Base-by-base conservation (phyloP, 2,797 vertebrate species). In the Malacoctenus gilli region DNA sequence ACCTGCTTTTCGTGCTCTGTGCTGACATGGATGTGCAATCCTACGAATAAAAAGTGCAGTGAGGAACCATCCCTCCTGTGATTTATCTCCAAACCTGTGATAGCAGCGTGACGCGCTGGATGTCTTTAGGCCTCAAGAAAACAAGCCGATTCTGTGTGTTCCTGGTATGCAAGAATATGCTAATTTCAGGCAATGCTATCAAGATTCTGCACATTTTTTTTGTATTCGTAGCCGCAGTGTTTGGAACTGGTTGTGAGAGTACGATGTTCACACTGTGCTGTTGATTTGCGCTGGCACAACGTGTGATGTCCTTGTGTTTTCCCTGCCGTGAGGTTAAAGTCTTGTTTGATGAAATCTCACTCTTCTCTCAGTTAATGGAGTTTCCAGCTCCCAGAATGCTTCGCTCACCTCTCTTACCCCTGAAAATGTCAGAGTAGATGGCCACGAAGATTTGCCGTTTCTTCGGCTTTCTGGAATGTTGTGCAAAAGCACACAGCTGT, bases 141-240 rank as follows among this genome's bases (percentile, higher is more conserved):
- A 25, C 8, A 37, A 63, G 58, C 28, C 7, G 15, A 56, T 36
- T 12, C 5, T 4, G 14, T 57, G 8, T 52, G 14, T 49, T 13
- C 6, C 2, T 41, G 2, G 8, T 5, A 18, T 39, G 14, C 13
- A 25, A 5, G 30, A 38, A 30, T 4, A 59, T n/a, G 23, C 11
- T 6, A 28, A 9, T 9, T 9, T 28, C 9, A 5, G 4, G 3
- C 21, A 36, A 4, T 16, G 5, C 8, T 13, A 12, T 28, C 23
- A 46, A 39, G 21, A 32, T 15, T n/a, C 32, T 35, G 16, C n/a
- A n/a, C n/a, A n/a, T n/a, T n/a, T n/a, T n/a, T 9, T n/a, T n/a
- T n/a, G n/a, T 16, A 6, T 20, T 8, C 4, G 0, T 16, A 37
- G 32, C 18, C 40, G 3, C 10, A 32, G 10, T 57, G 14, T 16